Evolutionary conservation across 2,797 vertebrate species (phyloP).

Genomic region (Chrysolophus pictus): DNA sequence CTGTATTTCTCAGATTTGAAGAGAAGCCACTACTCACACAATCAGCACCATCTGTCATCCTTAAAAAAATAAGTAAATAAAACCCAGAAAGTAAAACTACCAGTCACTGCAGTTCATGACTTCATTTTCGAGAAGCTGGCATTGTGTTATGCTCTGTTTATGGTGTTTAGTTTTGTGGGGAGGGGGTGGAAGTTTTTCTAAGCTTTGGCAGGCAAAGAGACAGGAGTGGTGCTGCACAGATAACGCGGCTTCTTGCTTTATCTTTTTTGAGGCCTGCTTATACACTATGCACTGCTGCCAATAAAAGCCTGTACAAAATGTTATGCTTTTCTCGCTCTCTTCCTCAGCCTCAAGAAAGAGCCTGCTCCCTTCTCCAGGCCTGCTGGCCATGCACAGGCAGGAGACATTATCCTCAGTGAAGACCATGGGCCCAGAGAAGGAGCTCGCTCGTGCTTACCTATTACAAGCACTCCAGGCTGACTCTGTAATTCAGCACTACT

Average conservation of each 20-base stretch:
- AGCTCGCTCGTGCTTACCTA: fast-evolving
- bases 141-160: background rate
- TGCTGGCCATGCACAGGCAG: fast-evolving
- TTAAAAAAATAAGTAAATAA: background rate
- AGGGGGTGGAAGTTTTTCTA: background rate
- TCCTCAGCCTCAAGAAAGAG: background rate
- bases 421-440: background rate
- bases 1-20: background rate
- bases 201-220: conserved; percentile 30
- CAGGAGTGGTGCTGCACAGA: background rate
- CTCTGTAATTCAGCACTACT: background rate
- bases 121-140: background rate
- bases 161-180: background rate
- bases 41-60: background rate
- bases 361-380: background rate
- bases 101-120: background rate
- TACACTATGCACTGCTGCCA: background rate
- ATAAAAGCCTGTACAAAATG: background rate
- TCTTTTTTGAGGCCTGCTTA: background rate
- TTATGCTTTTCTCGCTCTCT: background rate
- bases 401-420: background rate
- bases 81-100: background rate
- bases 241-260: background rate
- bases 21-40: background rate
- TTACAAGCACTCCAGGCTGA: background rate